Conservation (phyloP, 2,888 invertebrate species). For the Geotrupes spiniger region DNA sequence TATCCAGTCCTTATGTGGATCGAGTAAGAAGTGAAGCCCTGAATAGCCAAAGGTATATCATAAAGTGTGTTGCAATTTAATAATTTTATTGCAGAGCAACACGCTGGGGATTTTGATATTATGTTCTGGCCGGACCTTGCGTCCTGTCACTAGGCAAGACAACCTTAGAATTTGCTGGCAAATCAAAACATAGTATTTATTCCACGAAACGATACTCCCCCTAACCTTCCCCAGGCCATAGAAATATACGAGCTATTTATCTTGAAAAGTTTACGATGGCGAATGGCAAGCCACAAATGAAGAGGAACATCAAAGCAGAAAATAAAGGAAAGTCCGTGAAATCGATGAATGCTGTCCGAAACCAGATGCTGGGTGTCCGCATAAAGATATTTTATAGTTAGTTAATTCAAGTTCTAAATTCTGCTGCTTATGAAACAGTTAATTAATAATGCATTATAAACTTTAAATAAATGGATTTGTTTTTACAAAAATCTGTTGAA, state of each 20-base stretch:
- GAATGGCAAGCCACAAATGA: too few relatives aligned
- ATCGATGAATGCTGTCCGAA: background rate
- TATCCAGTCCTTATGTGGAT: background rate
- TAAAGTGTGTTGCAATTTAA: background rate
- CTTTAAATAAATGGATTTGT: background rate
- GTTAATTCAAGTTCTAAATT: background rate
- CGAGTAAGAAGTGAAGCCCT: constrained; percentile 1
- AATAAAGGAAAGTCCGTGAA: background rate
- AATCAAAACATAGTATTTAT: background rate
- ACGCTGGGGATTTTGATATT: constrained; percentile 1
- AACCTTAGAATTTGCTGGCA: background rate
- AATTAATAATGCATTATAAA: background rate
- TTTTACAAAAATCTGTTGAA: background rate
- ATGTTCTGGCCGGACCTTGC: constrained; percentile 1
- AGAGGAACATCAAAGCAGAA: too few relatives aligned
- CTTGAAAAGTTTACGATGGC: too few relatives aligned
- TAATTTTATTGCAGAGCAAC: background rate
- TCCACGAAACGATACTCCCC: background rate
- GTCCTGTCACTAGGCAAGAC: background rate
- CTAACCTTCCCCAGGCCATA: background rate
- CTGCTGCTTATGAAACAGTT: too few relatives aligned
- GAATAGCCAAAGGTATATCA: background rate
- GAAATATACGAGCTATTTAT: background rate
- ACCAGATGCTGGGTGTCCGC: background rate
- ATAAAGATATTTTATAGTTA: background rate